Base-by-base conservation (phyloP, 2,797 vertebrate genomes). In the Lacerta bilineata region DNA sequence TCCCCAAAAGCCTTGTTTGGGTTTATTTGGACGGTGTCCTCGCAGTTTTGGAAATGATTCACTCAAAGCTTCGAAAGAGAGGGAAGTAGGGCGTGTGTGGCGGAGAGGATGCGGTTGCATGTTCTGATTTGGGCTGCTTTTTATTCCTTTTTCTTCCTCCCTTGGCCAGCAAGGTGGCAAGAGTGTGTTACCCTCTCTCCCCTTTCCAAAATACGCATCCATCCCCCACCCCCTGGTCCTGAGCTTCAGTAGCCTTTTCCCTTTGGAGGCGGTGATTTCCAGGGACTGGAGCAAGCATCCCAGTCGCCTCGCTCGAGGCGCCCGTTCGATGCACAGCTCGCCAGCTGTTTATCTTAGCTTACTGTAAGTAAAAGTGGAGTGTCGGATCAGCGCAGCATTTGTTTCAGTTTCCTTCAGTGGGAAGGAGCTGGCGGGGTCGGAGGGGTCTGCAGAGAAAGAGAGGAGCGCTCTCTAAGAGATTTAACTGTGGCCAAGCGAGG, bases 281-380 rank as follows among this genome's bases (percentile, higher is more conserved):
- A 74, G 71, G 90, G 94, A 93, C 92, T 90, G 0, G 2, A 50
- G 83, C 91, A 85, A 75, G 89, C 91, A 72, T 93, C 93, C 79
- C 94, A 69, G 91, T 69, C 72, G 80, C 95, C 46, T 95, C 18
- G 95, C 96, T 96, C 81, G 85, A 93, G 95, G 94, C 96, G 88
- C 89, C 13, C 90, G 81, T 83, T 95, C 92, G 91, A 36, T 33
- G 95, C 95, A 68, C 92, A 85, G 94, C 90, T 96, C 95, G 87
- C 92, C 87, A 95, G 94, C 94, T 95, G 95, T 97, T 96, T 95
- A 90, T 96, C 95, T 95, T 64, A 92, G 95, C 96, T 93, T 88
- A 90, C 89, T 92, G 93, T 91, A 88, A 95, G 95, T 93, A 95
- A 96, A 96, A 97, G 94, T 95, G 72, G 84, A 84, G 91, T 84